Conservation (phyloP, 2,888 invertebrate genomes). For the Monochamus alternatus region DNA sequence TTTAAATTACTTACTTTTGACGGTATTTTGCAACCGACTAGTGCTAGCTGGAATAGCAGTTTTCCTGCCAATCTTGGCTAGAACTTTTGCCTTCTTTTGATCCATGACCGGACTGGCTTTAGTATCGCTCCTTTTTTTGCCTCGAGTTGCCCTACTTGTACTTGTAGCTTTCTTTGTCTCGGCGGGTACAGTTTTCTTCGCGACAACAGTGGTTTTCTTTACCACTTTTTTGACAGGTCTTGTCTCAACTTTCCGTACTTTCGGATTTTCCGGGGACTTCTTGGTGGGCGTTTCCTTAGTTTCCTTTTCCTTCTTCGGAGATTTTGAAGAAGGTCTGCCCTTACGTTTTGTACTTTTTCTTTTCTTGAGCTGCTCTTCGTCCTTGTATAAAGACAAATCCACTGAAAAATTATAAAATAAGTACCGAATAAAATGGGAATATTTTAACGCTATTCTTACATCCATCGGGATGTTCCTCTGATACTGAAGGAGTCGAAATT, state of each 20-base stretch:
- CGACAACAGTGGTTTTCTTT: constrained; percentile 13
- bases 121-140: constrained; percentile 55
- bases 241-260: constrained; percentile 60
- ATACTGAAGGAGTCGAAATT: constrained; percentile 73
- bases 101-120: constrained; percentile 67
- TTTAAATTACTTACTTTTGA: constrained; percentile 50
- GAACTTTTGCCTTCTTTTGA: constrained; percentile 68
- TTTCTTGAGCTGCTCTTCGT: constrained; percentile 83
- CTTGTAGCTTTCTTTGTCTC: constrained; percentile 42
- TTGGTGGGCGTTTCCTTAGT: constrained; percentile 51
- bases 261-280: constrained; percentile 61
- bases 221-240: constrained; percentile 49
- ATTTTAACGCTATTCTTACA: constrained; percentile 75
- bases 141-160: constrained; percentile 62
- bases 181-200: constrained; percentile 21
- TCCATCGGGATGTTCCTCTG: constrained; percentile 90
- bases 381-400: constrained; percentile 87
- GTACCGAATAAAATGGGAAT: not conserved
- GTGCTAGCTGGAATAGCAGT: constrained; percentile 50
- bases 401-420: constrained; percentile 73
- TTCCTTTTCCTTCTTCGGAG: constrained; percentile 40
- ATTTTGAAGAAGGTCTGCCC: constrained; percentile 48
- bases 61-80: constrained; percentile 68
- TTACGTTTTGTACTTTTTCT: constrained; percentile 68
- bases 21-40: constrained; percentile 32